A percentile compares a stretch with the other conserved stretches of the same genome.
Evolutionary conservation across 2,888 invertebrate species (phyloP).

Genomic region (Ophion slaviceki): DNA sequence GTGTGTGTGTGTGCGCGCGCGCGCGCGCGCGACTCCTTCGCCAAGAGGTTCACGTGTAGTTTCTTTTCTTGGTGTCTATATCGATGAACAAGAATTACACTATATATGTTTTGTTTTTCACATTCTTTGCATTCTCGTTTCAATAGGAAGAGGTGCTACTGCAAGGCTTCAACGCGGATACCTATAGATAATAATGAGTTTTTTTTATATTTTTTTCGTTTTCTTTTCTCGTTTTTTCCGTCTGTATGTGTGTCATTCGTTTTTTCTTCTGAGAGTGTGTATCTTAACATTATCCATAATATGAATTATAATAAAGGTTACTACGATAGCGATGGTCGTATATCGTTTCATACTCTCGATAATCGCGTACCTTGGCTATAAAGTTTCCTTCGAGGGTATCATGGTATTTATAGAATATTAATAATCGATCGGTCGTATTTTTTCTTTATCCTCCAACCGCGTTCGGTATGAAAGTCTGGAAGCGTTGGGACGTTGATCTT

Average conservation of each 20-base stretch:
- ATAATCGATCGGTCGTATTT: conserved; percentile 44
- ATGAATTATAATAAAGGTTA: conserved; percentile 79
- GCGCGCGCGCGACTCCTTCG: conserved; percentile 17
- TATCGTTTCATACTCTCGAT: conserved; percentile 74
- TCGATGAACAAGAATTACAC: conserved; percentile 34
- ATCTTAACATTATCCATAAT: conserved; percentile 77
- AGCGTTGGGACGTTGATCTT: conserved; percentile 5
- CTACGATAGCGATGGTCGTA: conserved; percentile 78
- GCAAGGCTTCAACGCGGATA: conserved; percentile 61
- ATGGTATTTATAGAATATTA: conserved; percentile 52
- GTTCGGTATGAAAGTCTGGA: conserved; percentile 4
- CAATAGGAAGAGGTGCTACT: conserved; percentile 64
- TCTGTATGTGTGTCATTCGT: conserved; percentile 36
- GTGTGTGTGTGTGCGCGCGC: not conserved
- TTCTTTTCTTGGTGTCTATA: conserved; percentile 20
- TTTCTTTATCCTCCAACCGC: conserved; percentile 1
- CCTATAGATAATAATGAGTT: conserved; percentile 40
- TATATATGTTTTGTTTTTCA: conserved; percentile 28
- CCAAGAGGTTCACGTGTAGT: conserved; percentile 23
- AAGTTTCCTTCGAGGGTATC: conserved; percentile 44
- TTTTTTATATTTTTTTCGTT: conserved; percentile 29
- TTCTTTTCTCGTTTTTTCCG: conserved; percentile 25
- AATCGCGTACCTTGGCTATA: conserved; percentile 40
- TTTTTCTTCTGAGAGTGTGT: conserved; percentile 67
- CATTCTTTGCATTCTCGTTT: conserved; percentile 15